These are phyloP conservation scores for Takifugu flavidus DNA, from an alignment of 2,113 vertebrate species.

Conservation along the genomic window DNA sequence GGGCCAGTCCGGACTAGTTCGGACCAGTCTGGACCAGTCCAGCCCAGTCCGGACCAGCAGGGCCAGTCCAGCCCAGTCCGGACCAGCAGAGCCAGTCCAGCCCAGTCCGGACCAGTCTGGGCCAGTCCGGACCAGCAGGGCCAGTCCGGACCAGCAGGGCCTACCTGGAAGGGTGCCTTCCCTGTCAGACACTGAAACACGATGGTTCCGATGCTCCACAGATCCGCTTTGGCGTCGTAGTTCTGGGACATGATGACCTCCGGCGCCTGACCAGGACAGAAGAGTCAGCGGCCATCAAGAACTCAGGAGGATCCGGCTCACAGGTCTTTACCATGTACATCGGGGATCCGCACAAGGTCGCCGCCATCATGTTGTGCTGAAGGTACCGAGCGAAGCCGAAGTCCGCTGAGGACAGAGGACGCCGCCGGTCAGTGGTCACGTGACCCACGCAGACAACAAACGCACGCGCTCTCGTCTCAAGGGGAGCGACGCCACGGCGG, in stretches of 20 bases:
- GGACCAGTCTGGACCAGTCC: too few relatives aligned
- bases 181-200: slow-evolving; percentile 97
- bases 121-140: too few relatives aligned
- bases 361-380: slow-evolving; percentile 98
- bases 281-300: neutral
- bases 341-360: slow-evolving; percentile 93
- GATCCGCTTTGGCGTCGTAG: slow-evolving; percentile 95
- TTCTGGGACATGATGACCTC: slow-evolving; percentile 98
- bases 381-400: slow-evolving; percentile 97
- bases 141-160: too few relatives aligned
- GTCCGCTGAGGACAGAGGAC: slow-evolving; percentile 78
- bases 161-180: slow-evolving; percentile 95
- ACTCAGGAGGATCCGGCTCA: neutral
- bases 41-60: too few relatives aligned
- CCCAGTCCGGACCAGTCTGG: too few relatives aligned
- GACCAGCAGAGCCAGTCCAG: too few relatives aligned
- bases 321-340: slow-evolving; percentile 93
- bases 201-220: slow-evolving; percentile 98
- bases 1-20: too few relatives aligned
- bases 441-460: too few relatives aligned
- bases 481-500: too few relatives aligned
- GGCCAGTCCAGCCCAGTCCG: too few relatives aligned
- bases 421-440: too few relatives aligned
- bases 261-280: slow-evolving; percentile 80
- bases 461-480: too few relatives aligned